Base-by-base conservation (phyloP, 2,888 invertebrate species). In the Dasysyrphus albostriatus region DNA sequence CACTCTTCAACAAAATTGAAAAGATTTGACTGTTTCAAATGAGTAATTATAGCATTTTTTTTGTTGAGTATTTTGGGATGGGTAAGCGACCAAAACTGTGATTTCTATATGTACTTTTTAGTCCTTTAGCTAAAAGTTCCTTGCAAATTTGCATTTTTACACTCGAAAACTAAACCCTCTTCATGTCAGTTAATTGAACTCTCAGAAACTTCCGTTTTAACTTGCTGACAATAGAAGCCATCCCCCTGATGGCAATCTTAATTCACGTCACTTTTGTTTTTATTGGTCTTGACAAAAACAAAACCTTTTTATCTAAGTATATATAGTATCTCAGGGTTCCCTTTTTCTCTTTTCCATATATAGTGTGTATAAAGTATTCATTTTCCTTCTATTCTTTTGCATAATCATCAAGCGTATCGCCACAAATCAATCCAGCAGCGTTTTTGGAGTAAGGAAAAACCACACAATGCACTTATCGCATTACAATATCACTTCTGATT, bases 381-480 rank as follows among this genome's bases (percentile, higher is more conserved):
- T 47, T 84, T 75, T 84, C 49, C 65, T 24, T 74, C 44, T 10
- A 44, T 44, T 67, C 49, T 70, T 72, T 67, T 61, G 72, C 83
- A 75, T 74, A 75, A 61, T 70, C 78, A 87, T 79, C 54, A 63
- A 75, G 39, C 87, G 78, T 87, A 87, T 87, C 87, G 74, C 69
- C 61, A 81, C 81, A 85, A 85, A 85, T 82, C 85, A 82, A 81
- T 81, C 67, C 61, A 47, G 47, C 37, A 32, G 29, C 29, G 24
- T 29, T 54, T n/a, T 12, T 3, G 58, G 67, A 59, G 51, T 42
- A 77, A 69, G 51, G 51, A 74, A 82, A 65, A 82, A 87, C 78
- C 87, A 75, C 83, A 87, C 75, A 83, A 87, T 87, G 87, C 87
- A 83, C 87, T 87, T 87, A 83, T 87, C 83, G 79, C 72, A 78